These are phyloP conservation scores for Micrasema minimum DNA, from an alignment of 1,140 invertebrate genomes.

Conservation along the genomic window DNA sequence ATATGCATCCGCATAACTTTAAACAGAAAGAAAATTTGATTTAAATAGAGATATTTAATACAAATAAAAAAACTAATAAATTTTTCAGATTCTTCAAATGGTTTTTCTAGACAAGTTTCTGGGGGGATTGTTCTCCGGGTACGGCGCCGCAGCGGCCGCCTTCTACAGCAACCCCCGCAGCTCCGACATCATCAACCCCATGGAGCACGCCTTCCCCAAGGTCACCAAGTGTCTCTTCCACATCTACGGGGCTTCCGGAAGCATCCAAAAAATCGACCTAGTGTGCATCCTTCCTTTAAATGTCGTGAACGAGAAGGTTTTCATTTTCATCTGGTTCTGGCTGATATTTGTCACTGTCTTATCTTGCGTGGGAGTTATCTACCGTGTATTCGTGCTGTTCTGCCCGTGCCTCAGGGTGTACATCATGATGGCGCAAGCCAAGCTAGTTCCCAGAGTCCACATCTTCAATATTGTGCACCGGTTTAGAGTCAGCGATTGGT, in stretches of 20 bases:
- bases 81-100: conserved; percentile 68
- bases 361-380: conserved; percentile 73
- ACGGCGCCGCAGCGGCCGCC: conserved; percentile 71
- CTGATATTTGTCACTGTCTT: conserved; percentile 75
- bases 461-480: conserved; percentile 67
- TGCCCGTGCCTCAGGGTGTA: conserved; percentile 64
- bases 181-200: conserved; percentile 63
- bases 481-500: conserved; percentile 75
- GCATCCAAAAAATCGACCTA: conserved; percentile 70
- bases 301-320: conserved; percentile 84
- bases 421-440: conserved; percentile 68
- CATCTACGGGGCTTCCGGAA: conserved; percentile 73
- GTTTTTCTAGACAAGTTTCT: conserved; percentile 78
- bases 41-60: too few relatives aligned
- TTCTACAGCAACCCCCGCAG: conserved; percentile 58
- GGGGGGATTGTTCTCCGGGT: conserved; percentile 77
- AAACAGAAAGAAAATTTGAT: too few relatives aligned
- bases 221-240: conserved; percentile 83
- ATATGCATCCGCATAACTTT: too few relatives aligned
- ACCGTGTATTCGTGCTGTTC: conserved; percentile 66
- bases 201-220: conserved; percentile 76
- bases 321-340: conserved; percentile 85
- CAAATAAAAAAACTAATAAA: too few relatives aligned
- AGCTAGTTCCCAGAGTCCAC: conserved; percentile 63
- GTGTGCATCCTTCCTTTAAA: conserved; percentile 82